Conservation (phyloP, 2,888 invertebrate species). For the Dugesia japonica region DNA sequence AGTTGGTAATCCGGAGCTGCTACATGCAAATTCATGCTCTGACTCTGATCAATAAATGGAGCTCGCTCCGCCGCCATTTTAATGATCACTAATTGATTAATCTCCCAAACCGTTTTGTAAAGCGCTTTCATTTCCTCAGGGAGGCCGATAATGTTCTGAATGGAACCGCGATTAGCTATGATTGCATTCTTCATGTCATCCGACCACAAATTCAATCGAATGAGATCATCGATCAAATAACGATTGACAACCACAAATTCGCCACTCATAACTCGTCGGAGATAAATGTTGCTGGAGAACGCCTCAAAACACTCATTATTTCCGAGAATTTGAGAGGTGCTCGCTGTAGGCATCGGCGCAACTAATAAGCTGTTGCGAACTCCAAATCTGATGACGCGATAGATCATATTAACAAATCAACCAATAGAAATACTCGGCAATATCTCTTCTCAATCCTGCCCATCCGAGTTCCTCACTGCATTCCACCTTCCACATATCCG, state of each 20-base stretch:
- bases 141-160: conserved; percentile 63
- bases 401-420: neutral
- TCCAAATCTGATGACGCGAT: conserved; percentile 54
- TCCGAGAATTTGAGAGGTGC: conserved; percentile 93
- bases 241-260: conserved; percentile 86
- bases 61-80: conserved; percentile 95
- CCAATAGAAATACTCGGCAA: conserved; percentile 53
- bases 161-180: conserved; percentile 74
- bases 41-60: conserved; percentile 93
- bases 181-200: conserved; percentile 85
- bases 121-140: conserved; percentile 68
- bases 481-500: conserved; percentile 77
- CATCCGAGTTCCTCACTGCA: conserved; percentile 68
- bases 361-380: conserved; percentile 76
- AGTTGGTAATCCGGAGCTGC: conserved; percentile 78
- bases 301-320: conserved; percentile 97
- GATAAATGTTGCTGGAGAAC: conserved; percentile 90
- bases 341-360: conserved; percentile 96
- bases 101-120: conserved; percentile 93
- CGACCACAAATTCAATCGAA: conserved; percentile 75
- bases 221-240: conserved; percentile 77
- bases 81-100: conserved; percentile 73
- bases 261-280: conserved; percentile 76
- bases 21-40: conserved; percentile 89
- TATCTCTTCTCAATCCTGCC: conserved; percentile 63